Conservation (phyloP, 2,888 invertebrate species). For the Rhagium mordax region DNA sequence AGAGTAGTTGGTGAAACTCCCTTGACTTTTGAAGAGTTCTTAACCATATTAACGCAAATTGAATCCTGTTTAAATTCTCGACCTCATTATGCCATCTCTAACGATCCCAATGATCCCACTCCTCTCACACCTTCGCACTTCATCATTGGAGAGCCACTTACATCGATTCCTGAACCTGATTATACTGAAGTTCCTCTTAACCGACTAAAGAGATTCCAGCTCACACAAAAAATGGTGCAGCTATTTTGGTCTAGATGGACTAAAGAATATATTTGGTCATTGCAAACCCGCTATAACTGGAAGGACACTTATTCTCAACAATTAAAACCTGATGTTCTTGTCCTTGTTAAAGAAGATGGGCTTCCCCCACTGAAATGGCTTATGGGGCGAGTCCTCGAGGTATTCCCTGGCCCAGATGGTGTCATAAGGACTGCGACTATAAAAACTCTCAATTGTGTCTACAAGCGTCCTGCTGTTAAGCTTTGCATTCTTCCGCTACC, state of each 20-base stretch:
- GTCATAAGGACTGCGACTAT: slow-evolving; percentile 18
- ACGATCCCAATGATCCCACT: neutral
- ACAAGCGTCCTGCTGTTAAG: slow-evolving; percentile 28
- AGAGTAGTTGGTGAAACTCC: neutral
- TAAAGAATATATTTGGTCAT: slow-evolving; percentile 10
- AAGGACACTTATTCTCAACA: slow-evolving; percentile 7
- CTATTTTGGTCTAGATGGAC: slow-evolving; percentile 14
- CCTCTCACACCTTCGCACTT: neutral
- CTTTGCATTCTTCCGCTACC: slow-evolving; percentile 22
- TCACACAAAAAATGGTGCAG: slow-evolving; percentile 17
- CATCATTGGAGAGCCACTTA: neutral
- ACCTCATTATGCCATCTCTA: slow-evolving; percentile 8
- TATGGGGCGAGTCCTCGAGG: slow-evolving; percentile 12
- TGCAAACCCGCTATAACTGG: slow-evolving; percentile 36
- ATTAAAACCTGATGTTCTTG: slow-evolving; percentile 33
- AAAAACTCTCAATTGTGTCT: slow-evolving; percentile 19
- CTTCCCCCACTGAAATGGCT: slow-evolving; percentile 37
- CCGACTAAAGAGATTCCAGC: slow-evolving; percentile 5
- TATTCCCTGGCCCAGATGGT: slow-evolving; percentile 28
- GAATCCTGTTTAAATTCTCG: slow-evolving; percentile 11
- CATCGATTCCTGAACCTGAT: slow-evolving; percentile 8
- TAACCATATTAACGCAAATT: neutral
- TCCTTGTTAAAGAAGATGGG: slow-evolving; percentile 37
- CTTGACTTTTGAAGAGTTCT: neutral
- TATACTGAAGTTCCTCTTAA: neutral